Conservation (phyloP, 2,113 vertebrate species). For the Pygoscelis antarcticus region DNA sequence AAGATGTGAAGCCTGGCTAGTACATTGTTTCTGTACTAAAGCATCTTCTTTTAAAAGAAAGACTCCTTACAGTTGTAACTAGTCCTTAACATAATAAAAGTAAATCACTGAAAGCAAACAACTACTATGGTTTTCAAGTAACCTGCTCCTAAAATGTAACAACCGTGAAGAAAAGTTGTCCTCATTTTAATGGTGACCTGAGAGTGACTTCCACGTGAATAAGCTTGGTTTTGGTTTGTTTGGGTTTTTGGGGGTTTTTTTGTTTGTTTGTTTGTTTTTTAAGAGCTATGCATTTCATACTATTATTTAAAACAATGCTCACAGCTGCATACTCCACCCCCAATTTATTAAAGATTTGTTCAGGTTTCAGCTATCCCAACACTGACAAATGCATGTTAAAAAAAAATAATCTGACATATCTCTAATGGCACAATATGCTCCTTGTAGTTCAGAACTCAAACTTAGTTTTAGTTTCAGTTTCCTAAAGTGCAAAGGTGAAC, state of each 20-base stretch:
- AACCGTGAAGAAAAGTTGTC: not conserved
- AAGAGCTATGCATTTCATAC: not conserved
- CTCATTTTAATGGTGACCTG: not conserved
- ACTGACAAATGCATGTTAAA: not conserved
- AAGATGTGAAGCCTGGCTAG: constrained; percentile 55
- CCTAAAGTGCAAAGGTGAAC: not conserved
- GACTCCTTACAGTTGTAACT: constrained; percentile 49
- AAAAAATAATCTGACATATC: not conserved
- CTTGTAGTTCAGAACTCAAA: not conserved
- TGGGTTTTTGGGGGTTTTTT: not conserved
- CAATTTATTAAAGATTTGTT: not conserved
- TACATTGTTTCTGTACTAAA: constrained; percentile 59
- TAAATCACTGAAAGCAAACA: constrained; percentile 62
- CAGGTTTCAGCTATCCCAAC: not conserved
- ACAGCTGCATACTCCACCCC: not conserved
- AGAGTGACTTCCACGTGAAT: constrained; percentile 16
- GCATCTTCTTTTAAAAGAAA: constrained; percentile 61
- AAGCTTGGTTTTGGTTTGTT: not conserved
- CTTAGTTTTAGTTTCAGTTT: not conserved
- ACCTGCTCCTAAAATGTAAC: constrained; percentile 14
- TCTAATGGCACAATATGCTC: not conserved
- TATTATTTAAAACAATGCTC: not conserved
- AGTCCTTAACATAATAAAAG: constrained; percentile 40
- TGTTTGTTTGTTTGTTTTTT: not conserved
- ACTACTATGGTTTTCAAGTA: constrained; percentile 4